phyloP scores from a whole-genome alignment of 1,140 invertebrate species.

The Colletes gigas region DNA sequence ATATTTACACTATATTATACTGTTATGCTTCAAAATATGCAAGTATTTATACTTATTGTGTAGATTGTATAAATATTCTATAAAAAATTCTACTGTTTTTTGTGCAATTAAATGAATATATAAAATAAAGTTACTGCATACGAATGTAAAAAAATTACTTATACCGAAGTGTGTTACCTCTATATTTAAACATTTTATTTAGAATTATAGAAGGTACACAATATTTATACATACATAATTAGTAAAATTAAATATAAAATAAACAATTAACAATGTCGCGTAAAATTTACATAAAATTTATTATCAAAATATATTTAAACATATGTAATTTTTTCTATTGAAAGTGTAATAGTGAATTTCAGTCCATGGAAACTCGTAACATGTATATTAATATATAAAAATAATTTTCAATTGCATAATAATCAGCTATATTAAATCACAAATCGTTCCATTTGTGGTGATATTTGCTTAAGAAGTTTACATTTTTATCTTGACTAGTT shows the following conservation, averaged over 20 bases:
- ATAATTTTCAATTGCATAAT: constrained; percentile 17
- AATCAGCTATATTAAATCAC: neutral
- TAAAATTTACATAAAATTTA: constrained; percentile 23
- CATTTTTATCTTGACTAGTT: constrained; percentile 21
- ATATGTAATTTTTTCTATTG: constrained; percentile 8
- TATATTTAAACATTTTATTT: constrained; percentile 47
- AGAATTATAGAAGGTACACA: constrained; percentile 33
- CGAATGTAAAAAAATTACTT: constrained; percentile 28
- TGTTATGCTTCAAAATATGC: constrained; percentile 32
- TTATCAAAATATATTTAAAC: constrained; percentile 11
- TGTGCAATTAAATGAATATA: constrained; percentile 54
- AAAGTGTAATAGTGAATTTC: neutral
- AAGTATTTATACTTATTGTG: constrained; percentile 59
- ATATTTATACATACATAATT: constrained; percentile 32
- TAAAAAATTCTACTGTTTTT: constrained; percentile 58
- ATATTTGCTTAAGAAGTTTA: neutral
- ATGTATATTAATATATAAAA: constrained; percentile 8
- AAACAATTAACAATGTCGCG: neutral
- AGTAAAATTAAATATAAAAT: constrained; percentile 27
- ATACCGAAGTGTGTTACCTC: constrained; percentile 6
- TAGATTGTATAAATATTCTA: constrained; percentile 56
- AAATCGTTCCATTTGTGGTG: neutral
- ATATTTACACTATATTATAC: constrained; percentile 34
- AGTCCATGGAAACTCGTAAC: no score
- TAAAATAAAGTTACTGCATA: constrained; percentile 60